Percentiles rank a stretch among this genome's conserved stretches.
Evolutionary conservation across 2,797 vertebrate genomes (phyloP).

Genomic region (Epinephelus awoara): DNA sequence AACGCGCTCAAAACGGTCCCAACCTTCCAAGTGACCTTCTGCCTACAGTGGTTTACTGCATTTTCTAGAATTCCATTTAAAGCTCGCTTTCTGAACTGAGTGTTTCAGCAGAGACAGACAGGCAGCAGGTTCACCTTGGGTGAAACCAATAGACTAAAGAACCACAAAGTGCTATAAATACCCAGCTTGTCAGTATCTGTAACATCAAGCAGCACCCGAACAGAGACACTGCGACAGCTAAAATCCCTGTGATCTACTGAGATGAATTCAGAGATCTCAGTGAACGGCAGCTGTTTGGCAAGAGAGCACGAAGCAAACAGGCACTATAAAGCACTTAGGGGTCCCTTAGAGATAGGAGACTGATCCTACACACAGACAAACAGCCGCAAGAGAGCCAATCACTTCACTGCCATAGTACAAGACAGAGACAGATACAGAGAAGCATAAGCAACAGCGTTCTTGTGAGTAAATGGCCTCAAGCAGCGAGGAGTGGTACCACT

Average conservation of each 20-base stretch:
- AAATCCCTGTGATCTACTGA: slow-evolving; percentile 53
- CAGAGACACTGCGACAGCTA: slow-evolving; percentile 65
- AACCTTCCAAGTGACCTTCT: slow-evolving; percentile 66
- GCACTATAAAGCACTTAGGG: slow-evolving; percentile 68
- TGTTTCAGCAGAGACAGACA: slow-evolving; percentile 50
- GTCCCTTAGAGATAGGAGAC: slow-evolving; percentile 58
- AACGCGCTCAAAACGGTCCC: slow-evolving; percentile 34
- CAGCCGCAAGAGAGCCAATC: slow-evolving; percentile 72
- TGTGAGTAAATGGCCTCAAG: slow-evolving; percentile 76
- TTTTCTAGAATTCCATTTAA: slow-evolving; percentile 61
- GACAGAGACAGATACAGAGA: slow-evolving; percentile 69
- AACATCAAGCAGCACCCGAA: slow-evolving; percentile 71
- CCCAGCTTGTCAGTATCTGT: slow-evolving; percentile 72
- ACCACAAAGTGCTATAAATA: slow-evolving; percentile 79
- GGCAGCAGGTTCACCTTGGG: slow-evolving; percentile 72
- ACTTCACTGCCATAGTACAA: slow-evolving; percentile 63
- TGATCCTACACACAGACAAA: slow-evolving; percentile 69
- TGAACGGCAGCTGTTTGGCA: slow-evolving; percentile 70
- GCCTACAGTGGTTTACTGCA: slow-evolving; percentile 51
- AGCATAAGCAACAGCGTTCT: slow-evolving; percentile 62
- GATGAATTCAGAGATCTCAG: slow-evolving; percentile 59
- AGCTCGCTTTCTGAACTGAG: slow-evolving; percentile 32
- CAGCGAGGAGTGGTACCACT: slow-evolving; percentile 79
- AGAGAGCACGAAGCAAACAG: slow-evolving; percentile 55
- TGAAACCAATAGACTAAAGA: slow-evolving; percentile 72